These are phyloP conservation scores for Crax fasciolata DNA, from an alignment of 2,797 vertebrate species.

Conservation along the genomic window DNA sequence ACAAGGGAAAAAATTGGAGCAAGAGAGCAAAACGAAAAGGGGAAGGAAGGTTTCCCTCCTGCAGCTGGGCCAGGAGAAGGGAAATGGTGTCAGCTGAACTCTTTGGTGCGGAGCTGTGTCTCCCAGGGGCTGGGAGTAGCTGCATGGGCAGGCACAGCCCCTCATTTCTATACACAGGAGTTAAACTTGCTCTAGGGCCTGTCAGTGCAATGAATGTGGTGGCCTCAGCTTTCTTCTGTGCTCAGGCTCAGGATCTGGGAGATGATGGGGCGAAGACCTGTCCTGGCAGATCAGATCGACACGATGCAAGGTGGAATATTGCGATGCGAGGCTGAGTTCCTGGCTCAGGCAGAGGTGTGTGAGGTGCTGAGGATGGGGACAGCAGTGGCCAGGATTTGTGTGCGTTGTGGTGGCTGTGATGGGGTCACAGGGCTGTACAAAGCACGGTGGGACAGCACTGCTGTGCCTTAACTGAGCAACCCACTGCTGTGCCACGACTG, in stretches of 20 bases:
- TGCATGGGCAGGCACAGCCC: accelerated
- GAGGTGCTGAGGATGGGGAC: neutral
- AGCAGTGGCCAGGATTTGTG: accelerated
- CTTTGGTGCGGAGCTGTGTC: neutral
- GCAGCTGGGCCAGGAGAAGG: neutral
- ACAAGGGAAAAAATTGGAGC: neutral
- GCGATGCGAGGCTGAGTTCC: neutral
- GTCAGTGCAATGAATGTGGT: neutral
- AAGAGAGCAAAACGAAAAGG: neutral
- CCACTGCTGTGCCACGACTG: neutral
- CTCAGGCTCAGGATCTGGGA: neutral
- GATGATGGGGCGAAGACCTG: neutral
- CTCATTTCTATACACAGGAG: neutral
- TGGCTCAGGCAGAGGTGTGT: neutral
- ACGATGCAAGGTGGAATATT: neutral
- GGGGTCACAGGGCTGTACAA: accelerated
- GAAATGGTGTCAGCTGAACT: neutral
- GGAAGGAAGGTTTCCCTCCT: neutral
- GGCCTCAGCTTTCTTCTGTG: neutral
- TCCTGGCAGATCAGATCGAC: neutral
- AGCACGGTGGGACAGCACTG: neutral
- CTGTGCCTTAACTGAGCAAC: accelerated
- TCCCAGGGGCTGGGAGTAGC: neutral
- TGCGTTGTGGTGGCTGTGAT: accelerated
- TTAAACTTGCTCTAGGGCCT: neutral